Evolutionary conservation across 2,888 invertebrate genomes (phyloP).

Genomic region (Netelia melanura): DNA sequence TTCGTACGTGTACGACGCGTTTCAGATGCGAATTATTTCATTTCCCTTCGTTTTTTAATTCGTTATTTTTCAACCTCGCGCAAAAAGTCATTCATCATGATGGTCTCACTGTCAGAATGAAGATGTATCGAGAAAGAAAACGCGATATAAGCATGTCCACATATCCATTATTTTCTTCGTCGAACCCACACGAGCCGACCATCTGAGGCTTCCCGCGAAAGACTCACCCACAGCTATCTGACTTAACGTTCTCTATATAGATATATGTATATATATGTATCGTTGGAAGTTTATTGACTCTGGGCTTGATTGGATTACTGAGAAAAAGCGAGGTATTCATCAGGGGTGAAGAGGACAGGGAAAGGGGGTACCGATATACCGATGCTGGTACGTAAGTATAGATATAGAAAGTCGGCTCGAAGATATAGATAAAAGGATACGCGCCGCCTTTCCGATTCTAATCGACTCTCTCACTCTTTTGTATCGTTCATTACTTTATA

Average conservation of each 20-base stretch:
- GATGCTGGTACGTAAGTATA: neutral
- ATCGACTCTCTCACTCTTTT: slow-evolving; percentile 35
- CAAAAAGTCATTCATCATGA: slow-evolving; percentile 32
- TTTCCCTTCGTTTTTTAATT: slow-evolving; percentile 10
- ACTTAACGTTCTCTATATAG: slow-evolving; percentile 7
- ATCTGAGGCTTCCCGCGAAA: slow-evolving; percentile 23
- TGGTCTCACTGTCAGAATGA: slow-evolving; percentile 15
- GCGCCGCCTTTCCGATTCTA: slow-evolving; percentile 24
- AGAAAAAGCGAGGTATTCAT: slow-evolving; percentile 39
- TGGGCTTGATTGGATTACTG: slow-evolving; percentile 61
- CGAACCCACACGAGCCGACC: slow-evolving; percentile 6
- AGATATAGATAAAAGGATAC: slow-evolving; percentile 51
- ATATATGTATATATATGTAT: slow-evolving; percentile 8
- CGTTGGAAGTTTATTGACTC: slow-evolving; percentile 55
- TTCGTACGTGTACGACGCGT: neutral
- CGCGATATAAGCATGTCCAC: neutral
- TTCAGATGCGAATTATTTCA: slow-evolving; percentile 22
- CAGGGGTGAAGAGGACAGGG: neutral
- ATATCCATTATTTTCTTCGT: slow-evolving; percentile 24
- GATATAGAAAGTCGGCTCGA: slow-evolving; percentile 33
- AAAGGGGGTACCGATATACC: neutral
- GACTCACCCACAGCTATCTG: slow-evolving; percentile 20
- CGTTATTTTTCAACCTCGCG: slow-evolving; percentile 6
- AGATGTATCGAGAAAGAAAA: slow-evolving; percentile 38
- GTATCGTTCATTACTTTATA: slow-evolving; percentile 34